Conservation (phyloP, 2,113 vertebrate species). For the Sardina pilchardus region DNA sequence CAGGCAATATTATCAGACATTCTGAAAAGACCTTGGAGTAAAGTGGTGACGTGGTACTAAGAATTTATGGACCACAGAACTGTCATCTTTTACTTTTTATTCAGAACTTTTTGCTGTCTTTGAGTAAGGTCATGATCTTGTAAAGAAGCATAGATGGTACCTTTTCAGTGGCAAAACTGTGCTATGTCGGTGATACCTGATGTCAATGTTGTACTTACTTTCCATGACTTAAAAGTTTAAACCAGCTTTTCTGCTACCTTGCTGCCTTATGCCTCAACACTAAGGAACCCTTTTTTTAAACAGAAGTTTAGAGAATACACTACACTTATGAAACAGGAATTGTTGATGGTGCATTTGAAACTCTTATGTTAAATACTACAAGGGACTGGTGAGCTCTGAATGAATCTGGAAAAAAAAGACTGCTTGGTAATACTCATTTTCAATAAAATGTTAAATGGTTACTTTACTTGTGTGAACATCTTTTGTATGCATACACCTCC, state of each 20-base stretch:
- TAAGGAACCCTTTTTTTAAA: constrained; percentile 39
- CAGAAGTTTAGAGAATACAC: constrained; percentile 56
- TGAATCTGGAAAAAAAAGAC: constrained; percentile 56
- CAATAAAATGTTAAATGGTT: constrained; percentile 63
- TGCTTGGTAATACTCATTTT: constrained; percentile 71
- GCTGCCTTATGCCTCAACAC: constrained; percentile 64
- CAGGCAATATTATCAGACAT: neutral
- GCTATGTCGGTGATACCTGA: neutral
- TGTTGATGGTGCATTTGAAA: constrained; percentile 60
- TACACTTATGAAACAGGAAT: constrained; percentile 56
- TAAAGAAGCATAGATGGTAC: constrained; percentile 1
- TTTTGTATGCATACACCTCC: neutral
- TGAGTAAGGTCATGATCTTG: constrained; percentile 1
- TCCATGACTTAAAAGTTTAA: neutral
- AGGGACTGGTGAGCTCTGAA: constrained; percentile 57
- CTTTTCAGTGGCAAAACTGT: neutral
- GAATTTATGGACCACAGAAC: neutral
- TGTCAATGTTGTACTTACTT: neutral
- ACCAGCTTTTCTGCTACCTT: constrained; percentile 52
- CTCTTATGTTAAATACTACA: constrained; percentile 61
- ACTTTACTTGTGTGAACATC: neutral
- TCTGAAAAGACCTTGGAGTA: neutral
- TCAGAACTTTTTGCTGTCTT: neutral
- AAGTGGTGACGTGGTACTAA: neutral
- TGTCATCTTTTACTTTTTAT: neutral